Percentiles rank a stretch among this genome's conserved stretches.
These are phyloP conservation scores for Desoria tigrina DNA, from an alignment of 2,888 invertebrate species.

Conservation along the genomic window DNA sequence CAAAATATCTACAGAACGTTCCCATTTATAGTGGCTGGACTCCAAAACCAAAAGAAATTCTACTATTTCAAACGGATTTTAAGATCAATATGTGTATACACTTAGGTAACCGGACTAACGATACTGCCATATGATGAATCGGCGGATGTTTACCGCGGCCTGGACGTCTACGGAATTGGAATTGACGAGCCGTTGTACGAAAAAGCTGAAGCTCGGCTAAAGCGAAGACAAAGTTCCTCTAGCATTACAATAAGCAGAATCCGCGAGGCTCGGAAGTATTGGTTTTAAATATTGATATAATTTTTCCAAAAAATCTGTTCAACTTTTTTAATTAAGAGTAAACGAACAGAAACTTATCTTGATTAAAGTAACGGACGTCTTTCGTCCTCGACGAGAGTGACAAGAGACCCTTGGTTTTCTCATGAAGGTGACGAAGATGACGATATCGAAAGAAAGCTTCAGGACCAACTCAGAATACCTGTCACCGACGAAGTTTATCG, in stretches of 20 bases:
- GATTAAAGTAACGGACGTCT: not conserved
- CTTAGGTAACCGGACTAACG: conserved; percentile 6
- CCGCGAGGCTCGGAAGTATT: not conserved
- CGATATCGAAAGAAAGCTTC: too few species aligned
- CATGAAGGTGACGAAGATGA: not conserved
- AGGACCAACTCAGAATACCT: not conserved
- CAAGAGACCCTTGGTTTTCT: not conserved
- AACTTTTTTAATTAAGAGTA: too few species aligned
- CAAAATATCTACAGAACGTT: too few species aligned
- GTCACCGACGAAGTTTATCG: not conserved
- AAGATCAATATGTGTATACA: not conserved
- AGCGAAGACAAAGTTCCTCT: not conserved
- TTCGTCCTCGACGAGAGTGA: conserved; percentile 7
- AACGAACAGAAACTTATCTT: too few species aligned
- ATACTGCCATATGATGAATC: conserved; percentile 2
- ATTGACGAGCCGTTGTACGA: not conserved
- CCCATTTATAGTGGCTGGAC: too few species aligned
- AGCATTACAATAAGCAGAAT: conserved; percentile 4
- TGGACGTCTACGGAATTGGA: conserved; percentile 3
- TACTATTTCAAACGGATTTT: too few species aligned
- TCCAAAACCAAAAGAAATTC: too few species aligned
- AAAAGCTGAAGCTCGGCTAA: not conserved
- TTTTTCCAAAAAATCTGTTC: too few species aligned
- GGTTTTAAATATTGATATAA: too few species aligned
- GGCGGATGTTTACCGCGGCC: not conserved